Evolutionary conservation across 2,888 invertebrate species (phyloP).

Genomic region (Epirrita christyi): DNA sequence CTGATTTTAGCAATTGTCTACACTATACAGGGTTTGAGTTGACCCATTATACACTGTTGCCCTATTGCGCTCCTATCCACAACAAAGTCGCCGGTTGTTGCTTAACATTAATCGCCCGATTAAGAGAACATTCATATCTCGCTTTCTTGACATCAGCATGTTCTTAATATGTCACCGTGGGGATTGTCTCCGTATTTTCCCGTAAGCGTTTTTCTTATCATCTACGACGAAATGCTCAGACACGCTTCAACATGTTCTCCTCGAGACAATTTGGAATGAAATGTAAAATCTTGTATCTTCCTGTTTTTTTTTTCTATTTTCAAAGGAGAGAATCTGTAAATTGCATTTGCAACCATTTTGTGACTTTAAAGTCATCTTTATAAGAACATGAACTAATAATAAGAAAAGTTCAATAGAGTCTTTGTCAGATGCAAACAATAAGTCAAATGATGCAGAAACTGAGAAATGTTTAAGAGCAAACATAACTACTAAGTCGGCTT

Average conservation of each 20-base stretch:
- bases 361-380: no score
- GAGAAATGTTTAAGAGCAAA: no score
- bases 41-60: not conserved
- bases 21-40: not conserved
- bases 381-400: no score
- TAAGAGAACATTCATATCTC: constrained; percentile 7
- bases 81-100: not conserved
- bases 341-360: no score
- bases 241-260: constrained; percentile 4
- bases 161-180: constrained; percentile 25
- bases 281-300: no score
- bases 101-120: constrained; percentile 15
- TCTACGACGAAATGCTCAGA: constrained; percentile 8
- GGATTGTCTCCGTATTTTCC: constrained; percentile 20
- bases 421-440: no score
- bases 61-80: not conserved
- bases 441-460: no score
- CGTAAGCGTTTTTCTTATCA: constrained; percentile 23
- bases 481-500: no score
- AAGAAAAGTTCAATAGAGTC: no score
- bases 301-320: no score
- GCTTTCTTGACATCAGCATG: constrained; percentile 32
- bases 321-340: no score
- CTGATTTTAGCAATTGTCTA: no score
- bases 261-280: not conserved